phyloP scores from a whole-genome alignment of 2,797 vertebrate genomes.

The Pipistrellus kuhlii region DNA sequence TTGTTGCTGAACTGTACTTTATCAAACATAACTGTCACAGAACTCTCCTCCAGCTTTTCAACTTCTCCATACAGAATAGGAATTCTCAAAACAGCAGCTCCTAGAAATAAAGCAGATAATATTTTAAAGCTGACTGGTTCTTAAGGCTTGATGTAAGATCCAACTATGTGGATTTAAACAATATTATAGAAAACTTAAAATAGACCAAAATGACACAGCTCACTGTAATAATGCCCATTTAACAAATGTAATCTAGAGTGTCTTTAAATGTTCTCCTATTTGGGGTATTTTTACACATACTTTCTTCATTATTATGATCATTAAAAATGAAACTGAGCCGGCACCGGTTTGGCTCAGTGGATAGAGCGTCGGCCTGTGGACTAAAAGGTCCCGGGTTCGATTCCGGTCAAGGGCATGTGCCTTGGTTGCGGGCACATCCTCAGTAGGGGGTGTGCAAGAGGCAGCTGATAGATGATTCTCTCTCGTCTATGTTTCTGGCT shows the following conservation, averaged over 20 bases:
- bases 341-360: too few relatives aligned
- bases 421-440: too few relatives aligned
- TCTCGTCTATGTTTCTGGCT: too few relatives aligned
- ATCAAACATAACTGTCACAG: constrained; percentile 94
- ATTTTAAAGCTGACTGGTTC: background rate
- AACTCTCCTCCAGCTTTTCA: constrained; percentile 94
- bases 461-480: too few relatives aligned
- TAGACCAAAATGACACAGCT: background rate
- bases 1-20: constrained; percentile 92
- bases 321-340: constrained; percentile 52
- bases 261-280: constrained; percentile 22
- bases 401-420: too few relatives aligned
- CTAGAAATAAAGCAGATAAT: constrained; percentile 79
- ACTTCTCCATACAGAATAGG: constrained; percentile 96
- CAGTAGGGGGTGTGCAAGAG: too few relatives aligned
- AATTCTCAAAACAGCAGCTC: constrained; percentile 93
- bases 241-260: background rate
- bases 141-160: background rate
- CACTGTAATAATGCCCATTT: background rate
- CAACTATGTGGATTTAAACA: background rate
- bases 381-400: too few relatives aligned
- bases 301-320: background rate
- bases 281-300: background rate
- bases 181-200: background rate
- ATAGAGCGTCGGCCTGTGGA: too few relatives aligned